phyloP scores from a whole-genome alignment of 2,113 vertebrate genomes.

The Ahaetulla prasina region DNA sequence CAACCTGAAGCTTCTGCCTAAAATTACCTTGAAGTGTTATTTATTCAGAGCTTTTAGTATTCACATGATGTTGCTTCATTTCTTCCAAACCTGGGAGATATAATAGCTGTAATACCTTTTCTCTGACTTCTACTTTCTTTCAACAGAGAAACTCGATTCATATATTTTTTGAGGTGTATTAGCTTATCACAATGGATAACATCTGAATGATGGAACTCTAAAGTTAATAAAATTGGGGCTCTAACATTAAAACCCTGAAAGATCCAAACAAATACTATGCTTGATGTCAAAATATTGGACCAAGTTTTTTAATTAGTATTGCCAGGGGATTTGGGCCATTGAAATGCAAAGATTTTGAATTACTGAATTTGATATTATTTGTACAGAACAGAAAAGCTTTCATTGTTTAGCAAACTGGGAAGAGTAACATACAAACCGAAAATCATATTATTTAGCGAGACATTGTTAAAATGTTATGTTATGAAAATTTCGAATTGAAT shows the following conservation, averaged over 20 bases:
- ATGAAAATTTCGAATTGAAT: neutral
- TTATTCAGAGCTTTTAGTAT: conserved; percentile 54
- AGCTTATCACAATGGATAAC: conserved; percentile 49
- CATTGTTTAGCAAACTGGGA: neutral
- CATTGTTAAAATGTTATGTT: neutral
- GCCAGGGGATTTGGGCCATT: neutral
- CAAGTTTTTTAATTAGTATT: conserved; percentile 28
- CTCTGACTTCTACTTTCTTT: conserved; percentile 66
- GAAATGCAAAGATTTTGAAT: neutral
- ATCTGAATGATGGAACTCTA: conserved; percentile 31
- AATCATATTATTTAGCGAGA: neutral
- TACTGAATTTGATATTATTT: neutral
- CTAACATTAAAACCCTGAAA: conserved; percentile 41
- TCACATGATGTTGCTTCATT: conserved; percentile 49
- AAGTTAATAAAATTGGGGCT: conserved; percentile 38
- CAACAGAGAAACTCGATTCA: conserved; percentile 50
- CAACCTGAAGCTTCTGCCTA: conserved; percentile 32
- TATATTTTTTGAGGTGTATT: conserved; percentile 58
- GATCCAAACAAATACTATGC: neutral
- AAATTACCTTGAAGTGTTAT: conserved; percentile 55
- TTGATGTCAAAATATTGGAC: conserved; percentile 25
- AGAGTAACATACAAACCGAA: neutral
- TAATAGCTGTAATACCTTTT: conserved; percentile 50
- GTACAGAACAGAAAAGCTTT: neutral
- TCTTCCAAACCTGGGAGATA: conserved; percentile 50